phyloP scores from a whole-genome alignment of 92 coral and sea anemone species.

The Chrysogorgia sp. region DNA sequence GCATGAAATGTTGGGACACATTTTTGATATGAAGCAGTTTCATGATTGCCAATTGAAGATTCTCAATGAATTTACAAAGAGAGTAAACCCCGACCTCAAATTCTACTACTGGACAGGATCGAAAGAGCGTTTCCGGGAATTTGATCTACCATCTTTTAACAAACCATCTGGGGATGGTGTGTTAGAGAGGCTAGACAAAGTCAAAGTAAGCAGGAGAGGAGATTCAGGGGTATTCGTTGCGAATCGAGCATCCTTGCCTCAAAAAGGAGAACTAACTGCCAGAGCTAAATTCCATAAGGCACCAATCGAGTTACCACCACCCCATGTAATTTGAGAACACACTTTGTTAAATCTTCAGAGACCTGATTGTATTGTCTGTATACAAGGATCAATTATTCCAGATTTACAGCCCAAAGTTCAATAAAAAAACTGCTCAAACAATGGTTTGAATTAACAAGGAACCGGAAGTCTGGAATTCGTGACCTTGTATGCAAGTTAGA shows the following conservation, averaged over 20 bases:
- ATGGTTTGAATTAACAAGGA: too few species aligned
- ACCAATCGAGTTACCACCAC: slow-evolving; percentile 67
- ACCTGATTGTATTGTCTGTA: slow-evolving; percentile 33
- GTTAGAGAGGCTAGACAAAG: slow-evolving; percentile 42
- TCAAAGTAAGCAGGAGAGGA: slow-evolving; percentile 42
- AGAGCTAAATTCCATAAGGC: too few species aligned
- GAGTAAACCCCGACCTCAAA: slow-evolving; percentile 60
- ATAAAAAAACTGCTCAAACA: too few species aligned
- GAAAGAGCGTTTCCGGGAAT: slow-evolving; percentile 62
- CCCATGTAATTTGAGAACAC: not conserved
- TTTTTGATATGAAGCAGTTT: slow-evolving; percentile 71
- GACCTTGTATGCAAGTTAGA: too few species aligned
- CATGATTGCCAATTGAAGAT: slow-evolving; percentile 61
- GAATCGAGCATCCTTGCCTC: slow-evolving; percentile 46
- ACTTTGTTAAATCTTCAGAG: not conserved
- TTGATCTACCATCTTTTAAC: slow-evolving; percentile 67
- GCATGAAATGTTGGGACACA: slow-evolving; percentile 69
- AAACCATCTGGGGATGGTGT: slow-evolving; percentile 61
- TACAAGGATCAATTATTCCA: too few species aligned
- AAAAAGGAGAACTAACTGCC: slow-evolving; percentile 66
- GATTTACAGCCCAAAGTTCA: too few species aligned
- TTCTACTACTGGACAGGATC: slow-evolving; percentile 73
- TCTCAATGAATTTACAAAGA: slow-evolving; percentile 67
- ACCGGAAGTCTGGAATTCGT: too few species aligned
- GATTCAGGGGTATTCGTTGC: slow-evolving; percentile 49